These are phyloP conservation scores for Sminthurinus signatus DNA, from an alignment of 1,140 invertebrate genomes.

Conservation along the genomic window DNA sequence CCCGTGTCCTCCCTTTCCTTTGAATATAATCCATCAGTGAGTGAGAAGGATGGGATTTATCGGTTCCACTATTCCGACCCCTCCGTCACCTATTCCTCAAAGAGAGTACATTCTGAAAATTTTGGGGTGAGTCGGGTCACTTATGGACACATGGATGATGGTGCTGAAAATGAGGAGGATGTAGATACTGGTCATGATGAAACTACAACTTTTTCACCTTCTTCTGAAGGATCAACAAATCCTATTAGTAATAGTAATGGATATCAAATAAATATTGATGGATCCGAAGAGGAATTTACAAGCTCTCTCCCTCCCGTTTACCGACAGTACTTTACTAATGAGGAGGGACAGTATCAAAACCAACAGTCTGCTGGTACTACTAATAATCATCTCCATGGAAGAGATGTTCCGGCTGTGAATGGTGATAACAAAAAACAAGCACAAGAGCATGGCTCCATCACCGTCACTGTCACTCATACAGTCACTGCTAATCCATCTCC, in stretches of 20 bases:
- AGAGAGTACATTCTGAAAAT: conserved; percentile 23
- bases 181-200: conserved; percentile 20
- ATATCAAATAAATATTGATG: conserved; percentile 21
- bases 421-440: background rate
- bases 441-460: conserved; percentile 9
- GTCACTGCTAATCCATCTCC: conserved; percentile 7
- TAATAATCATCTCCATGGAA: no score
- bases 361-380: background rate
- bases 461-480: conserved; percentile 34
- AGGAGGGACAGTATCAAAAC: background rate
- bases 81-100: conserved; percentile 16
- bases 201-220: conserved; percentile 11
- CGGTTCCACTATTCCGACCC: conserved; percentile 19
- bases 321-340: conserved; percentile 18
- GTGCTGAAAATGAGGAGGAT: conserved; percentile 15
- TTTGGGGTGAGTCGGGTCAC: conserved; percentile 18
- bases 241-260: no score
- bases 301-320: conserved; percentile 19
- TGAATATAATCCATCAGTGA: conserved; percentile 24
- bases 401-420: conserved; percentile 5
- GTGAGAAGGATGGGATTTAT: conserved; percentile 21
- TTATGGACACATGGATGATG: conserved; percentile 7
- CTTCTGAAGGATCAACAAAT: background rate
- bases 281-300: conserved; percentile 14
- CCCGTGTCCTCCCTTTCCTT: background rate